Percentiles rank a stretch among this genome's conserved stretches.
Conservation (phyloP, 2,797 vertebrate species). For the Odontamblyopus lacepedii region DNA sequence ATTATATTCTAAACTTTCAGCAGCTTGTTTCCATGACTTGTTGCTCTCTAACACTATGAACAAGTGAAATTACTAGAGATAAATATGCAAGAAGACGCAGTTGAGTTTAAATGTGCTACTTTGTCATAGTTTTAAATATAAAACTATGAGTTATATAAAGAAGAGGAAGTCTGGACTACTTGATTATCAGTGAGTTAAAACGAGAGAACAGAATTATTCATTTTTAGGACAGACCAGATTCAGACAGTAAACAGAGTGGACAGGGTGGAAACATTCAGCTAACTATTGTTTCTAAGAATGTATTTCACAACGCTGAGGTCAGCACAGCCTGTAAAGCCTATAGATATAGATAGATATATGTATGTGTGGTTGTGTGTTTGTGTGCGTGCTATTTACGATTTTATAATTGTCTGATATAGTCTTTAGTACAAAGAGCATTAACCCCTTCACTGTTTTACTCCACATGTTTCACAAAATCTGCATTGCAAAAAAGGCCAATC, state of each 20-base stretch:
- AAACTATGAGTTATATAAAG: slow-evolving; percentile 39
- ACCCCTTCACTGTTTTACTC: too few species aligned
- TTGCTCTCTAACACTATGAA: neutral
- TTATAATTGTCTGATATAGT: too few species aligned
- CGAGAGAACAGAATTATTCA: neutral
- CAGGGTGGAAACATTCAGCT: neutral
- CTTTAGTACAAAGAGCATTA: too few species aligned
- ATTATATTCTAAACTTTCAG: neutral
- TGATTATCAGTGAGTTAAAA: neutral
- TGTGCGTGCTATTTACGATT: too few species aligned
- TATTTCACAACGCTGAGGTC: too few species aligned
- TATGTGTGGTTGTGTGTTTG: too few species aligned
- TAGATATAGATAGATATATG: too few species aligned
- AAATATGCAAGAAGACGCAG: neutral
- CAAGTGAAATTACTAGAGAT: neutral
- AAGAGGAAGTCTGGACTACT: slow-evolving; percentile 39
- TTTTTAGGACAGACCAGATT: neutral
- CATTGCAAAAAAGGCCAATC: too few species aligned
- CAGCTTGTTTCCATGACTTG: neutral
- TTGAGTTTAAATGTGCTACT: slow-evolving; percentile 30
- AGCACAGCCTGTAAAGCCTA: too few species aligned
- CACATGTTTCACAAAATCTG: too few species aligned
- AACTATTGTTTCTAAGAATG: neutral
- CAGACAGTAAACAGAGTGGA: neutral
- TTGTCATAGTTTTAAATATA: neutral